phyloP scores from a whole-genome alignment of 2,113 vertebrate genomes.

The Salminus brasiliensis region DNA sequence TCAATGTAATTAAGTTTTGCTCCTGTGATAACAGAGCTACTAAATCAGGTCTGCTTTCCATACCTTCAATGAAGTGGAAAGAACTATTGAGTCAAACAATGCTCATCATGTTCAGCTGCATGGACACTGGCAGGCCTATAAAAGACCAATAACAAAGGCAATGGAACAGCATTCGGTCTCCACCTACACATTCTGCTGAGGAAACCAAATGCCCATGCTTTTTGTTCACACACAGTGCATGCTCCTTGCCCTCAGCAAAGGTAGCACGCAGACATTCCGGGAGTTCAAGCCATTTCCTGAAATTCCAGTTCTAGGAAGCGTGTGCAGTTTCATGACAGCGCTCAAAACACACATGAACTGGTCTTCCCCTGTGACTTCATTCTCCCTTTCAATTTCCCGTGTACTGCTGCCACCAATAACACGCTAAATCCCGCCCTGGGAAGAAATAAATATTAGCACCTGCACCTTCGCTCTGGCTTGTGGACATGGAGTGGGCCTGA shows the following conservation, averaged over 20 bases:
- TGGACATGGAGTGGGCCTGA: not conserved
- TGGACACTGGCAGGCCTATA: not conserved
- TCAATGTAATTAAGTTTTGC: no score
- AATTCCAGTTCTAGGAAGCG: slow-evolving; percentile 32
- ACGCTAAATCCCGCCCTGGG: not conserved
- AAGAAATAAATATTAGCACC: not conserved
- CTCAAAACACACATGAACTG: slow-evolving; percentile 5
- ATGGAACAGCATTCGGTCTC: slow-evolving; percentile 45
- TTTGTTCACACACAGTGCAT: slow-evolving; percentile 51
- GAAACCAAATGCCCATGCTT: slow-evolving; percentile 56
- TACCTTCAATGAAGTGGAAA: not conserved
- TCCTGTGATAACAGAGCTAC: not conserved
- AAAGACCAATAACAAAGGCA: not conserved
- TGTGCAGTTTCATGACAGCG: not conserved
- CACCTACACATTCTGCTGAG: slow-evolving; percentile 42
- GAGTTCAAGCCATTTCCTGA: slow-evolving; percentile 32
- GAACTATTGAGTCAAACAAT: not conserved
- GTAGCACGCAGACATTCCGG: slow-evolving; percentile 13
- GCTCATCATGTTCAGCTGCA: not conserved
- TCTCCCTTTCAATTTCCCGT: not conserved
- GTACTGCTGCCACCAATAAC: not conserved
- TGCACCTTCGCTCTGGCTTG: not conserved
- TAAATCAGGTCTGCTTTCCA: not conserved
- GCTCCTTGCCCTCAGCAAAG: slow-evolving; percentile 39
- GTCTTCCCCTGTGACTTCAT: not conserved